Percentiles rank a stretch among this genome's conserved stretches.
Evolutionary conservation across 1,140 invertebrate genomes (phyloP).

Genomic region (Lethrus apterus): DNA sequence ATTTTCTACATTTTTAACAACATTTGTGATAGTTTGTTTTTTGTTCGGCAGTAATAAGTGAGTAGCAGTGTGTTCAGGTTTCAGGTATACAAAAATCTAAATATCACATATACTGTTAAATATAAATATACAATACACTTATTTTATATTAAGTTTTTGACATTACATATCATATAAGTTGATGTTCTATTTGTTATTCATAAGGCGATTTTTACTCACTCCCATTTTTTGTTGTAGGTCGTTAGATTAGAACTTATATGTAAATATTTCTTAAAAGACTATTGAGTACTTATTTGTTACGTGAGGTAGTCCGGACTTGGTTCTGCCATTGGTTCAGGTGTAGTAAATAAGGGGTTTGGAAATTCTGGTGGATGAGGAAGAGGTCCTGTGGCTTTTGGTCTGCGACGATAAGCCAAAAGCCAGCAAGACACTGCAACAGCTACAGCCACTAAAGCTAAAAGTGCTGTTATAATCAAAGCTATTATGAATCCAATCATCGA

Average conservation of each 20-base stretch:
- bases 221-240: slow-evolving; percentile 2
- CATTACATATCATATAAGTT: neutral
- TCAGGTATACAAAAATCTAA: slow-evolving; percentile 6
- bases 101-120: slow-evolving; percentile 2
- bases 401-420: slow-evolving; percentile 85
- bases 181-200: neutral
- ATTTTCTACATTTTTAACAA: slow-evolving; percentile 20
- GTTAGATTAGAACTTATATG: slow-evolving; percentile 2
- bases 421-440: slow-evolving; percentile 91
- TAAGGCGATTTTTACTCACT: slow-evolving; percentile 1
- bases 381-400: slow-evolving; percentile 76
- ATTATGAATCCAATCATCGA: slow-evolving; percentile 89
- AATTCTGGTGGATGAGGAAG: slow-evolving; percentile 91
- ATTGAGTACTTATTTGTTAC: slow-evolving; percentile 26
- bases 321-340: slow-evolving; percentile 68
- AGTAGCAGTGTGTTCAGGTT: slow-evolving; percentile 8
- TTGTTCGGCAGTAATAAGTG: slow-evolving; percentile 17
- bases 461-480: slow-evolving; percentile 82
- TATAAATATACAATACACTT: slow-evolving; percentile 15
- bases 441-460: slow-evolving; percentile 84
- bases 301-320: slow-evolving; percentile 74
- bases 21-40: slow-evolving; percentile 15
- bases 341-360: slow-evolving; percentile 88
- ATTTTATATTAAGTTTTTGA: slow-evolving; percentile 9
- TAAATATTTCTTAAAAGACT: slow-evolving; percentile 16